Evolutionary conservation across 2,113 vertebrate genomes (phyloP).

Genomic region (Xiphophorus maculatus): DNA sequence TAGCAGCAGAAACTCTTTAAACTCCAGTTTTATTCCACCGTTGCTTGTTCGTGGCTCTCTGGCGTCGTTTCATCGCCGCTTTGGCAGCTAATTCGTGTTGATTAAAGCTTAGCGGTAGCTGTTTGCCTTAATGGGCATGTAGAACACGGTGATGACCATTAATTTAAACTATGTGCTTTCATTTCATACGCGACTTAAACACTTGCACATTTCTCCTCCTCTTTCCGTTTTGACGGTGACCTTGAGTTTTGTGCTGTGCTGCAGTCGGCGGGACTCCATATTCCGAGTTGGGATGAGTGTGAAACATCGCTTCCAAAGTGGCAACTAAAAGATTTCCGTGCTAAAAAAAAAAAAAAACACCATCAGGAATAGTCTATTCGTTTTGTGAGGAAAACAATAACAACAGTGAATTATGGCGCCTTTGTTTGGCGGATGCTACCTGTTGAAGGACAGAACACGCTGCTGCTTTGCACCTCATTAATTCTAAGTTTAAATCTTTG

Average conservation of each 20-base stretch:
- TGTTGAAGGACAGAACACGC: no score
- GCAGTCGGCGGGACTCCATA: not conserved
- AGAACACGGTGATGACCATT: not conserved
- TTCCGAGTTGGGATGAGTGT: not conserved
- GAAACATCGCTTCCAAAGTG: not conserved
- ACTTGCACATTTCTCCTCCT: not conserved
- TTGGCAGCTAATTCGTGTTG: not conserved
- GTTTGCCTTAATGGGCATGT: not conserved
- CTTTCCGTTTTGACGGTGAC: not conserved
- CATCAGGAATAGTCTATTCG: no score
- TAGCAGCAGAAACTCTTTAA: no score
- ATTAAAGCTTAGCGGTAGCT: not conserved
- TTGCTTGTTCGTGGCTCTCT: not conserved
- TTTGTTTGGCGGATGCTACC: no score
- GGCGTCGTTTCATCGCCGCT: not conserved
- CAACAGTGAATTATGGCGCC: no score
- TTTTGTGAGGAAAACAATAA: no score
- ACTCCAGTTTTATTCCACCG: not conserved
- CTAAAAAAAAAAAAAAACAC: not conserved
- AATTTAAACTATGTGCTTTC: not conserved
- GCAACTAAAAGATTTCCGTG: not conserved
- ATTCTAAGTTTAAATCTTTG: no score
- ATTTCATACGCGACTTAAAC: not conserved
- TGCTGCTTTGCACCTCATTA: no score
- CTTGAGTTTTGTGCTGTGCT: slow-evolving; percentile 14